A percentile compares a stretch with the other conserved stretches of the same genome.
Evolutionary conservation across 1,140 invertebrate species (phyloP).

Genomic region (Cyrtorhinus lividipennis): DNA sequence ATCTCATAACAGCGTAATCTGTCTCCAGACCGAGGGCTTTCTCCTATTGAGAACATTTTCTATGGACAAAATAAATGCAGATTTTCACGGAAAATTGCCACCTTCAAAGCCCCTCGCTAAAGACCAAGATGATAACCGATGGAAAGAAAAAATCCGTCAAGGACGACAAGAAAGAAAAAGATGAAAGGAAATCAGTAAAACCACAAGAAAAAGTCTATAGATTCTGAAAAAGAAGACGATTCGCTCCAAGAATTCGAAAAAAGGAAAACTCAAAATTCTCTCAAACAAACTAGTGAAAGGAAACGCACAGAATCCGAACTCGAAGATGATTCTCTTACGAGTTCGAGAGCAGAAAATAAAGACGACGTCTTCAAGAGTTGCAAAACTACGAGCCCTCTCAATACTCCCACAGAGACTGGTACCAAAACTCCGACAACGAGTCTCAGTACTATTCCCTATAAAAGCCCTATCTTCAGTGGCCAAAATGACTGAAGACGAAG

Average conservation of each 20-base stretch:
- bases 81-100: slow-evolving; percentile 29
- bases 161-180: no score
- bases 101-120: slow-evolving; percentile 13
- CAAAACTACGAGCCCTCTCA: slow-evolving; percentile 14
- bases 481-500: slow-evolving; percentile 20
- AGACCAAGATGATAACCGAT: neutral
- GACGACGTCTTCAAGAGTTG: slow-evolving; percentile 9
- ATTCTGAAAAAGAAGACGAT: slow-evolving; percentile 27
- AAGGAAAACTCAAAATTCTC: slow-evolving; percentile 15
- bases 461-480: neutral
- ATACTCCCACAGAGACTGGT: slow-evolving; percentile 10
- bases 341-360: slow-evolving; percentile 20
- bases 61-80: slow-evolving; percentile 30
- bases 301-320: slow-evolving; percentile 22
- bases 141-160: slow-evolving; percentile 16
- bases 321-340: slow-evolving; percentile 25
- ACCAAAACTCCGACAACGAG: slow-evolving; percentile 9
- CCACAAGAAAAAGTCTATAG: slow-evolving; percentile 22
- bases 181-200: no score
- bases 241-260: slow-evolving; percentile 26
- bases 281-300: slow-evolving; percentile 14
- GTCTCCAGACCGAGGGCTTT: slow-evolving; percentile 27
- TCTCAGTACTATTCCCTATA: slow-evolving; percentile 11
- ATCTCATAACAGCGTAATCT: slow-evolving; percentile 26
- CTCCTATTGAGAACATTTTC: slow-evolving; percentile 31